Conservation (phyloP, 2,113 vertebrate species). For the Rattus rattus region DNA sequence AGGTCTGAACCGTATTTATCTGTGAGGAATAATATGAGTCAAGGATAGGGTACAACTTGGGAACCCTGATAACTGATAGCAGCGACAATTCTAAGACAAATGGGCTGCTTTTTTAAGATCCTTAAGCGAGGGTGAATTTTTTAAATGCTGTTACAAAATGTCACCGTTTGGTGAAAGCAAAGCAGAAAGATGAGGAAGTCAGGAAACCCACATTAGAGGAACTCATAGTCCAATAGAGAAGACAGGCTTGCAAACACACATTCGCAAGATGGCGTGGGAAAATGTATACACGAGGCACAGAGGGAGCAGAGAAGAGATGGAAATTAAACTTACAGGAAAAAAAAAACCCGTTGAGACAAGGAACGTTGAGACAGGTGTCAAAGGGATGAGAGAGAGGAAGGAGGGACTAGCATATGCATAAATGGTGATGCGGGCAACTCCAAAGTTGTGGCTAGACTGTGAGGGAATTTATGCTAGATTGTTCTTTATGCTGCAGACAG, state of each 20-base stretch:
- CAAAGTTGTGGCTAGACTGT: not conserved
- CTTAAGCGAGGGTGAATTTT: conserved; percentile 4
- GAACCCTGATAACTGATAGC: not conserved
- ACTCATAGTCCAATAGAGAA: not conserved
- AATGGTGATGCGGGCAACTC: not conserved
- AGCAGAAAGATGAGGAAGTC: not conserved
- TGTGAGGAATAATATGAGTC: not conserved
- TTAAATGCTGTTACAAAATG: not conserved
- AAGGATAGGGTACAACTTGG: not conserved
- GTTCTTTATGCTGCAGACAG: conserved; percentile 42
- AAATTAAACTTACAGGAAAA: not conserved
- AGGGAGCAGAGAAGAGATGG: not conserved
- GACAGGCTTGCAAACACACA: not conserved
- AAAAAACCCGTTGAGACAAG: not conserved
- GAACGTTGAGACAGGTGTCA: not conserved
- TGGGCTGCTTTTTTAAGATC: conserved; percentile 33
- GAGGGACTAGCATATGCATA: not conserved
- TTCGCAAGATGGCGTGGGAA: not conserved
- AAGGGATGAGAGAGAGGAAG: not conserved
- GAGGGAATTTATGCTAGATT: not conserved
- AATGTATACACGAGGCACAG: not conserved
- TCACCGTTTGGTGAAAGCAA: not conserved
- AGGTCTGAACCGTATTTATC: conserved; percentile 18
- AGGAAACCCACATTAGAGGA: conserved; percentile 20
- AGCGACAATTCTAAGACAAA: not conserved